phyloP scores from a whole-genome alignment of 2,113 vertebrate species.

The Zosterops borbonicus region DNA sequence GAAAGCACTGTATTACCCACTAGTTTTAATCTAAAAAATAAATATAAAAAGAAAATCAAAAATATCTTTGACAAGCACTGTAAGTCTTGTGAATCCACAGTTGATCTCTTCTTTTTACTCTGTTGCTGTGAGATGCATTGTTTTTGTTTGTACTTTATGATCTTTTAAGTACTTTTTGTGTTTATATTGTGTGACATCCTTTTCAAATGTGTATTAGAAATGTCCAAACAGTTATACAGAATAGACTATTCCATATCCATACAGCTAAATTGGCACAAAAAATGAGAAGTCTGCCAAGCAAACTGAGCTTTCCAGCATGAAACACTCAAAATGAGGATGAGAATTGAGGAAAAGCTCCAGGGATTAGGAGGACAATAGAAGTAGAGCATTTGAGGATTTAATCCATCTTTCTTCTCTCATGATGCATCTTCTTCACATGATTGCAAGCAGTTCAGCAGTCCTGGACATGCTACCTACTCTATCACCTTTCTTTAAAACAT shows the following conservation, averaged over 20 bases:
- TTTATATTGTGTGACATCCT: neutral
- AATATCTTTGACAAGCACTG: neutral
- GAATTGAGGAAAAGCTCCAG: neutral
- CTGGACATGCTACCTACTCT: neutral
- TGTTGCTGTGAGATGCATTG: neutral
- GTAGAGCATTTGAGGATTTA: conserved; percentile 15
- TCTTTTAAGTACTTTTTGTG: conserved; percentile 19
- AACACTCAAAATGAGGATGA: neutral
- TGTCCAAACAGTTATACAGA: neutral
- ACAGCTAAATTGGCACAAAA: neutral
- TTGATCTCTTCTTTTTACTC: conserved; percentile 31
- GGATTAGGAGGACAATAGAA: neutral
- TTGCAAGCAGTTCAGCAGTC: neutral
- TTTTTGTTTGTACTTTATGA: conserved; percentile 21
- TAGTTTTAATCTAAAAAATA: neutral
- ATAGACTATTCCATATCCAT: neutral
- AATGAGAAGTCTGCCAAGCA: neutral
- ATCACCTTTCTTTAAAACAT: conserved; percentile 15
- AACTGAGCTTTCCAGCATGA: neutral
- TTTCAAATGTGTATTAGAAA: neutral
- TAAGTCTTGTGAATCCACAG: neutral
- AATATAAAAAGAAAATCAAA: neutral
- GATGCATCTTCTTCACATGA: conserved; percentile 15
- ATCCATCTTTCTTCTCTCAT: conserved; percentile 41
- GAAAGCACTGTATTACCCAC: neutral